Conservation (phyloP, 2,888 invertebrate genomes). For the Philonicus albiceps region DNA sequence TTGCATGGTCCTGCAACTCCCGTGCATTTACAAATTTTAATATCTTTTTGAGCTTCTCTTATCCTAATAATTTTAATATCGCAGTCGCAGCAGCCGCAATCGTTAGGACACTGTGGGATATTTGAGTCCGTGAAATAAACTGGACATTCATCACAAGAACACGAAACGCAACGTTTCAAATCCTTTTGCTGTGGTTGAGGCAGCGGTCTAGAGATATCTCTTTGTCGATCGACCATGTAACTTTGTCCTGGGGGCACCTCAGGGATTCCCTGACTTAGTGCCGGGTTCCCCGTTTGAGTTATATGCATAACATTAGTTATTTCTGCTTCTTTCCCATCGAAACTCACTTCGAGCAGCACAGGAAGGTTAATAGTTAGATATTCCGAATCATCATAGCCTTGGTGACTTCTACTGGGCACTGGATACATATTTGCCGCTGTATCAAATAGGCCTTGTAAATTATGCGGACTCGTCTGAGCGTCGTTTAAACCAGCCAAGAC, state of each 20-base stretch:
- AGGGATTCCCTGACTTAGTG: neutral
- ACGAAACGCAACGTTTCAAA: neutral
- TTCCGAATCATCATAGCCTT: neutral
- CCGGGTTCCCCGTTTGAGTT: neutral
- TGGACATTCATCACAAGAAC: neutral
- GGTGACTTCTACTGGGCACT: too few species aligned
- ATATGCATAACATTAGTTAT: neutral
- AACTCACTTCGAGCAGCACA: neutral
- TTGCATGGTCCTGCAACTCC: neutral
- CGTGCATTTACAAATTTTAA: neutral
- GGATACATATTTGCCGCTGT: too few species aligned
- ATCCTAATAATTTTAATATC: neutral
- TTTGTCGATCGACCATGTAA: neutral
- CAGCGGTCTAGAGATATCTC: neutral
- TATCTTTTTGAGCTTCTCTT: neutral
- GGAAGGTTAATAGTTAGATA: neutral
- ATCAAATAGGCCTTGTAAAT: too few species aligned
- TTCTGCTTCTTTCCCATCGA: neutral
- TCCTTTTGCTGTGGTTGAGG: neutral
- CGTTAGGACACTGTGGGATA: neutral
- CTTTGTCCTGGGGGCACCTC: neutral
- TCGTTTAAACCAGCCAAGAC: too few species aligned
- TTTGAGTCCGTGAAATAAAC: neutral
- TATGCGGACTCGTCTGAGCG: too few species aligned
- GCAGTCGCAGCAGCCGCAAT: neutral